These are phyloP conservation scores for Lasioglossum leucozonium DNA, from an alignment of 2,888 invertebrate genomes.

Conservation along the genomic window DNA sequence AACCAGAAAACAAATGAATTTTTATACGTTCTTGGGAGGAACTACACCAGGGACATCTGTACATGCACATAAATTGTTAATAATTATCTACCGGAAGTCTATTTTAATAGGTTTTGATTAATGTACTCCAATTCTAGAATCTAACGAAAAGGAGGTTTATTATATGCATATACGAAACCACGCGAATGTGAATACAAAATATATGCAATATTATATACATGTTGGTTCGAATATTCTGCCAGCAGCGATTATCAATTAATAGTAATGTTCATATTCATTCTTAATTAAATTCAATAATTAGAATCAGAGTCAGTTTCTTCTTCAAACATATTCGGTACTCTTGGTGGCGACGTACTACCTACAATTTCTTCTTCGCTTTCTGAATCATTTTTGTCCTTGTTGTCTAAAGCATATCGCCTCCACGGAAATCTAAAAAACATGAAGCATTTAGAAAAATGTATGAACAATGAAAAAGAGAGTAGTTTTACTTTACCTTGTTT, in stretches of 20 bases:
- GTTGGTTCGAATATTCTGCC: not conserved
- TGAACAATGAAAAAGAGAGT: not conserved
- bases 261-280: not conserved
- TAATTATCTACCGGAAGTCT: no score
- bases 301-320: conserved; percentile 78
- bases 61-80: no score
- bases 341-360: conserved; percentile 62
- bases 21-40: no score
- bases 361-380: conserved; percentile 83
- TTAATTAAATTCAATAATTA: conserved; percentile 48
- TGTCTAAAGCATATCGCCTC: conserved; percentile 80
- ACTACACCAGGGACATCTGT: no score
- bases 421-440: conserved; percentile 79
- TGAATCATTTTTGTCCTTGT: conserved; percentile 69
- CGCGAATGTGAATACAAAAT: not conserved
- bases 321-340: conserved; percentile 70
- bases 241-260: not conserved
- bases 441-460: not conserved
- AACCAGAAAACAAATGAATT: no score
- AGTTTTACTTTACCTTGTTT: conserved; percentile 74
- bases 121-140: not conserved
- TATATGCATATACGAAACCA: not conserved
- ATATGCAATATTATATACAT: conserved; percentile 30
- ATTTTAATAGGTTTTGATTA: not conserved
- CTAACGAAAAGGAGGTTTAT: not conserved